Evolutionary conservation across 2,797 vertebrate species (phyloP), one percentile per base, ranked within the genome.

Genomic region (Poeciliopsis paucimaculata): DNA sequence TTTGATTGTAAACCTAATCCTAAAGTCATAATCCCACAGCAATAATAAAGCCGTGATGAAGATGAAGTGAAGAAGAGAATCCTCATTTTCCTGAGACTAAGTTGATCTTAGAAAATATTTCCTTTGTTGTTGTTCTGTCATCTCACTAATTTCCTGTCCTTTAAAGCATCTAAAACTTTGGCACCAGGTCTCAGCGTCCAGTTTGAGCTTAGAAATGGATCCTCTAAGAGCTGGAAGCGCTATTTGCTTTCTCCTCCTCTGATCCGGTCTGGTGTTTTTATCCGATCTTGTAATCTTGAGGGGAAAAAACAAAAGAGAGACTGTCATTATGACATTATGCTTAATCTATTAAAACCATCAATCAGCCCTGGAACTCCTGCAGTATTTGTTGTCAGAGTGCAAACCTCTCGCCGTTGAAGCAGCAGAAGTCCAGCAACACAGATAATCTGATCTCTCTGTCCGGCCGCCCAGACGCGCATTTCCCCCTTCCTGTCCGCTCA

Each of bases 321-420:
- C 82, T 84, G 86, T 87, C 90, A 77, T 75, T 81, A 70, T 45
- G 75, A 76, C 62, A 9, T 80, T 16, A 81, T 49, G 10, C 0
- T 57, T 88, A 89, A 90, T 89, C 80, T 62, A 49, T 81, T 79
- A 43, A 90, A 72, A 87, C 83, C 85, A 84, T 72, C 78, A 84
- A 57, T 66, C 83, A 64, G 76, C 71, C 46, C 60, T 55, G 85
- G 84, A 70, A 83, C 62, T 75, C 83, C 83, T 47, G n/a, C 74
- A 88, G 39, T 76, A 49, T 86, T 83, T 53, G 49, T 66, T 88
- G 75, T 80, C 53, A 57, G 72, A 75, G 60, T 60, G 55, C 43
- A 51, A 51, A 82, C 77, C 77, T 77, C 45, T 71, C 34, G 79
- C 75, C 73, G 26, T 26, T 31, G 57, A 31, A 28, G n/a, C n/a